Base-by-base conservation (phyloP, 2,797 vertebrate genomes). In the Mormyrus hasselquistii region DNA sequence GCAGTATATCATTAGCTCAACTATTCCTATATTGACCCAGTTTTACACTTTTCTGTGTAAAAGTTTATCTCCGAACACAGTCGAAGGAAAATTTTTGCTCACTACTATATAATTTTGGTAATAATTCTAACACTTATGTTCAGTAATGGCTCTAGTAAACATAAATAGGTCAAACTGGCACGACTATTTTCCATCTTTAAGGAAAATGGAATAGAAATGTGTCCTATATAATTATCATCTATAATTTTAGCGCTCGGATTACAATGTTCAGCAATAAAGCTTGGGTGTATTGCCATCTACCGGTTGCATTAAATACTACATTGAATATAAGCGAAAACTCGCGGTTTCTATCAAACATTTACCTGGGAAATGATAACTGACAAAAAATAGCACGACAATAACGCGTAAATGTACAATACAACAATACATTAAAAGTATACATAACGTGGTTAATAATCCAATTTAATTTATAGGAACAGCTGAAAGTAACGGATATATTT, bases 211-310 rank as follows among this genome's bases (percentile, higher is more conserved):
- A 38, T 38, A 73, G 34, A 38, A 73, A 73, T 38, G 0, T 38
- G 29, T 73, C 2, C 4, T 41, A 73, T 16, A 38, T 73, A 41
- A 73, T 73, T 34, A 34, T 34, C 65, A 38, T 16, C 29, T 38
- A 73, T 4, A 73, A 38, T 38, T 73, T 38, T 73, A 6, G 44
- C 76, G 41, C 76, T 44, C 76, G 44, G 8, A 82, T 82, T 82
- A 47, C 38, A 82, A 16, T 73, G 41, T n/a, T 47, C 7, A 82
- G 41, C 76, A 47, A 55, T 82, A 57, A 55, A 88, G 53, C 14
- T 38, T 69, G 73, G 50, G 22, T 88, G 52, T 82, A 55, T 69
- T 76, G 73, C 57, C 69, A 79, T 76, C 88, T 88, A 50, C 50
- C 73, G 52, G 49, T 55, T 41, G 73, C 2, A 44, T 44, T 82